Conservation (phyloP, 2,888 invertebrate genomes). For the Incurvaria masculella region DNA sequence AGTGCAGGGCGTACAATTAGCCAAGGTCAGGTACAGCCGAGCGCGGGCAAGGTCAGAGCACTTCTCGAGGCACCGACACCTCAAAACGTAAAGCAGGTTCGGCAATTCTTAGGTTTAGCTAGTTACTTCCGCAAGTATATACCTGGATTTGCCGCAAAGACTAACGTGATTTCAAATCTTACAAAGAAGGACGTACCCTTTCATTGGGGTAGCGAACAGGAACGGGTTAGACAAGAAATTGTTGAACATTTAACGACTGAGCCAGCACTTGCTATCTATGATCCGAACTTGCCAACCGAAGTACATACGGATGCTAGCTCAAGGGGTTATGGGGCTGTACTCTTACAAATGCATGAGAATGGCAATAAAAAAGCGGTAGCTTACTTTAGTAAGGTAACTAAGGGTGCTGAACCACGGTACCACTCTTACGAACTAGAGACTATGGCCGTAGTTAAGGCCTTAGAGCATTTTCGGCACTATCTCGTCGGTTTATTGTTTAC, state of each 20-base stretch:
- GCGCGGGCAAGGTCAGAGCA: too few relatives aligned
- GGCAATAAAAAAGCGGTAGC: not conserved
- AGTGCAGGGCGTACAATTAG: too few relatives aligned
- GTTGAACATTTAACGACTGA: conserved; percentile 5
- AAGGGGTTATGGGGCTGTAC: conserved; percentile 18
- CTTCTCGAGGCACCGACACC: too few relatives aligned
- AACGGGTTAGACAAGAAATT: conserved; percentile 4
- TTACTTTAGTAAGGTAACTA: conserved; percentile 15
- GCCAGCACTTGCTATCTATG: conserved; percentile 9
- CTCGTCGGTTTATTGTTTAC: conserved; percentile 15
- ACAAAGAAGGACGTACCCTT: not conserved
- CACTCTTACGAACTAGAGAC: conserved; percentile 10
- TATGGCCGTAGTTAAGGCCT: conserved; percentile 14
- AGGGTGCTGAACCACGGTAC: conserved; percentile 14
- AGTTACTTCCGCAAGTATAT: too few relatives aligned
- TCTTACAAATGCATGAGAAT: conserved; percentile 13
- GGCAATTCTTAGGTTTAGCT: too few relatives aligned
- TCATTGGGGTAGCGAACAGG: conserved; percentile 11
- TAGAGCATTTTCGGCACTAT: conserved; percentile 16
- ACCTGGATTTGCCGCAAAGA: too few relatives aligned
- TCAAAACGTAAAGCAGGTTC: too few relatives aligned
- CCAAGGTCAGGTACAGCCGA: too few relatives aligned
- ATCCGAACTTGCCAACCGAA: conserved; percentile 14
- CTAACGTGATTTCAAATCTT: too few relatives aligned
- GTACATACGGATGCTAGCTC: conserved; percentile 20